Conservation (phyloP, 2,888 invertebrate species). For the Muschampia plurimacula region DNA sequence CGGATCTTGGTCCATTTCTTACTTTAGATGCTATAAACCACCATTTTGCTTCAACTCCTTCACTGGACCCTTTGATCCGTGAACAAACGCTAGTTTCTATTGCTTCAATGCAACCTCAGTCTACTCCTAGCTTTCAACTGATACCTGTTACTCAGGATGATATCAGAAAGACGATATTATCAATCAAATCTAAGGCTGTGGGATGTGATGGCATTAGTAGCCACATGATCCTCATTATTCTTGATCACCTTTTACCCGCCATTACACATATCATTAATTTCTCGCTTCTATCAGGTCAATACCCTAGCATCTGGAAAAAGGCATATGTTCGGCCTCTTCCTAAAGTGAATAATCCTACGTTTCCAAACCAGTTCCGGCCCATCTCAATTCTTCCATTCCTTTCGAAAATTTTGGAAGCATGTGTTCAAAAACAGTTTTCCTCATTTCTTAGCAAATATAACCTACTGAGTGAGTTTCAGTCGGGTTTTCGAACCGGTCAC, state of each 20-base stretch:
- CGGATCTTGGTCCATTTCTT: neutral
- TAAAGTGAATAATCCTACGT: too few relatives aligned
- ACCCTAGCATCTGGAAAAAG: too few relatives aligned
- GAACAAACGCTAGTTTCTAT: neutral
- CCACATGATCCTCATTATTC: neutral
- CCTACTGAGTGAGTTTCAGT: too few relatives aligned
- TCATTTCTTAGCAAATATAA: too few relatives aligned
- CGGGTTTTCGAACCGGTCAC: too few relatives aligned
- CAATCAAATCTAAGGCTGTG: constrained; percentile 1
- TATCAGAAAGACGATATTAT: neutral
- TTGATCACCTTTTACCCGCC: neutral
- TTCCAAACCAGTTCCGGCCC: too few relatives aligned
- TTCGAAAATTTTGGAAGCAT: too few relatives aligned
- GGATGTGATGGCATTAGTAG: neutral
- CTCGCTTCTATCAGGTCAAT: too few relatives aligned
- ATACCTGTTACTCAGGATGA: neutral
- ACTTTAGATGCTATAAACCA: neutral
- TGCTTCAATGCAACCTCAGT: neutral
- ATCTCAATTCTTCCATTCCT: too few relatives aligned
- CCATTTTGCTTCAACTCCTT: neutral
- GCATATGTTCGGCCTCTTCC: too few relatives aligned
- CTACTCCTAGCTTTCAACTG: neutral
- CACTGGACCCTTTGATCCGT: neutral
- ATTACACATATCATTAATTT: too few relatives aligned
- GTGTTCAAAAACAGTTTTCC: too few relatives aligned